These are phyloP conservation scores for Lerema accius DNA, from an alignment of 1,140 invertebrate species.

Conservation along the genomic window DNA sequence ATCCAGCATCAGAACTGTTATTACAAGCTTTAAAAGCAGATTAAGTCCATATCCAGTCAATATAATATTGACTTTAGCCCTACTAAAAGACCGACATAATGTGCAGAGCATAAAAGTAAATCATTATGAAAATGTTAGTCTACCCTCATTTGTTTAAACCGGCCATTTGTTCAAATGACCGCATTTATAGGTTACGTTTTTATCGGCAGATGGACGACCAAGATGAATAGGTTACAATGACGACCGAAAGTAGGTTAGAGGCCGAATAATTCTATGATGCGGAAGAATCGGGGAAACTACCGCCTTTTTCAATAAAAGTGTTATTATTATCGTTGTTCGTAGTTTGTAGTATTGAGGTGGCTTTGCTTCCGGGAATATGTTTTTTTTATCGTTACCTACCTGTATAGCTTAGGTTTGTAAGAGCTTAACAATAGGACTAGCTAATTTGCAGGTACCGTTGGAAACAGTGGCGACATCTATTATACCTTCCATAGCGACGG, in stretches of 20 bases:
- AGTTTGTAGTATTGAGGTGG: too few species aligned
- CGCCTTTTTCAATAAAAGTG: neutral
- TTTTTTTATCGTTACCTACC: too few species aligned
- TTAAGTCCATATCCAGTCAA: slow-evolving; percentile 4
- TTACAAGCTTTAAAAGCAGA: too few species aligned
- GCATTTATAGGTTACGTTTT: slow-evolving; percentile 25
- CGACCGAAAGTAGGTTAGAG: neutral
- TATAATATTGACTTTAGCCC: slow-evolving; percentile 13
- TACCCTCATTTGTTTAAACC: slow-evolving; percentile 29
- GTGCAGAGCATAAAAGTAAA: slow-evolving; percentile 20
- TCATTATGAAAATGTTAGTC: slow-evolving; percentile 30
- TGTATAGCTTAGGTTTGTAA: too few species aligned
- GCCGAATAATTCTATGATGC: neutral
- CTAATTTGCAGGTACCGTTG: too few species aligned
- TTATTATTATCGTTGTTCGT: neutral
- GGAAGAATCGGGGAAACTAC: neutral
- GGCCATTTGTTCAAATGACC: slow-evolving; percentile 22
- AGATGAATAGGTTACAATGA: slow-evolving; percentile 15
- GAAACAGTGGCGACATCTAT: too few species aligned
- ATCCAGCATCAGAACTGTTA: too few species aligned
- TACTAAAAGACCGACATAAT: slow-evolving; percentile 15
- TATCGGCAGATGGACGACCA: slow-evolving; percentile 19
- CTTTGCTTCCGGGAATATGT: too few species aligned
- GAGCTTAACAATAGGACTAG: too few species aligned
- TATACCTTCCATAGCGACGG: too few species aligned